Conservation (phyloP, 2,888 invertebrate genomes). For the Mamestra brassicae region DNA sequence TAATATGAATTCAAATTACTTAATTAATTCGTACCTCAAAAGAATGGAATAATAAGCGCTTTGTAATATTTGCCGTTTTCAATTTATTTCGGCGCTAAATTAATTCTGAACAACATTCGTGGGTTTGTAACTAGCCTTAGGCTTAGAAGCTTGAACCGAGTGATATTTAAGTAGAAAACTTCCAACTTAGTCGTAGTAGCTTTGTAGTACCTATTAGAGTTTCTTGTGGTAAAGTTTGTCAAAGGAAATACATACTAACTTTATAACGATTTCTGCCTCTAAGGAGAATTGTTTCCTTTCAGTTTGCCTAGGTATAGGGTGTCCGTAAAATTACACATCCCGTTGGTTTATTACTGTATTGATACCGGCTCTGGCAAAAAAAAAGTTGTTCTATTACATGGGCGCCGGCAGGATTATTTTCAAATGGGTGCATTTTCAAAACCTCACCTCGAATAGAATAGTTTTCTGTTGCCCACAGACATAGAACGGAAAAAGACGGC, state of each 20-base stretch:
- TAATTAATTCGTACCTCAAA: constrained; percentile 31
- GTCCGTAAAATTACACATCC: background rate
- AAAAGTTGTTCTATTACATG: no score
- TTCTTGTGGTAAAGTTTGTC: constrained; percentile 31
- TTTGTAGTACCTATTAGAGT: constrained; percentile 30
- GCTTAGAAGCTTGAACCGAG: constrained; percentile 32
- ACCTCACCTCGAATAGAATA: no score
- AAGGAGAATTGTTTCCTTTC: constrained; percentile 1
- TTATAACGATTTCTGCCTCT: background rate
- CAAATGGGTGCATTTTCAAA: no score
- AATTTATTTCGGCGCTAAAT: constrained; percentile 29
- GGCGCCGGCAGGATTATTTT: no score
- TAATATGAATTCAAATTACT: constrained; percentile 40
- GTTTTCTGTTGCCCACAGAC: no score
- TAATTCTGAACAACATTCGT: constrained; percentile 26
- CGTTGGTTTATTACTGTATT: no score
- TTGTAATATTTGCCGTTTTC: constrained; percentile 20
- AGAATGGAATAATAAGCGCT: constrained; percentile 34
- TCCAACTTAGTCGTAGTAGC: constrained; percentile 27
- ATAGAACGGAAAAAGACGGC: no score
- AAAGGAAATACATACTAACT: constrained; percentile 33
- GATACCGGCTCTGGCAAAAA: no score
- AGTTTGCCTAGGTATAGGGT: background rate
- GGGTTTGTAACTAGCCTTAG: constrained; percentile 22
- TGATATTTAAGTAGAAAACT: constrained; percentile 54